Evolutionary conservation across 2,797 vertebrate genomes (phyloP), one percentile per base, ranked within the genome.

Genomic region (Oryzias dopingdopingensis): DNA sequence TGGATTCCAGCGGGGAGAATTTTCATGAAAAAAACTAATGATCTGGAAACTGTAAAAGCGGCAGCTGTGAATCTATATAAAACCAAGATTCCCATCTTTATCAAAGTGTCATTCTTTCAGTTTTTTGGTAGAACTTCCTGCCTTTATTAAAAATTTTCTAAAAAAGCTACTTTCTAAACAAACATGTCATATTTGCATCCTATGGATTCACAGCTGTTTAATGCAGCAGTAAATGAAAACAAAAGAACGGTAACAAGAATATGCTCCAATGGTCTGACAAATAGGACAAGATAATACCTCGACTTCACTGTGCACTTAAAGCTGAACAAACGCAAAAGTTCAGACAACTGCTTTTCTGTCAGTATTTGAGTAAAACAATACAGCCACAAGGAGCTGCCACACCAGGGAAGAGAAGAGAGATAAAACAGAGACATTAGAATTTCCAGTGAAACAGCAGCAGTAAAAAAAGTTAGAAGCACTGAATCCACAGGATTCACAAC

Each of bases 1-100:
- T 37, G 18, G 46, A 46, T 57, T 23, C 20, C 32, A 72, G 17
- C 20, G 14, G 37, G 41, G 32, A 32, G 15, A 40, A 41, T 59
- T 67, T 43, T 7, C 7, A 17, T 56, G 16, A 51, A n/a, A 49
- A 37, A 67, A 65, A 68, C 16, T 23, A 56, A 62, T 56, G 46
- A 7, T 41, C 58, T 29, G 13, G 52, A 45, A 55, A 55, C 48
- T 56, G 40, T 17, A 60, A 37, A 24, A 49, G 22, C 47, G 47
- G 17, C 46, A 50, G 17, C 49, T 50, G 20, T 45, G 42, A 56
- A 43, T 17, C 24, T 1, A 24, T 47, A 51, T 51, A 41, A 51
- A 18, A 48, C 50, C 50, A 56, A 47, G 29, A 20, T 46, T 42
- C 29, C 23, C 47, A 44, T 20, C 7, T 48, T 7, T 8, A 32